Base-by-base conservation (phyloP, 2,888 invertebrate species). In the Cylloceria caligata region DNA sequence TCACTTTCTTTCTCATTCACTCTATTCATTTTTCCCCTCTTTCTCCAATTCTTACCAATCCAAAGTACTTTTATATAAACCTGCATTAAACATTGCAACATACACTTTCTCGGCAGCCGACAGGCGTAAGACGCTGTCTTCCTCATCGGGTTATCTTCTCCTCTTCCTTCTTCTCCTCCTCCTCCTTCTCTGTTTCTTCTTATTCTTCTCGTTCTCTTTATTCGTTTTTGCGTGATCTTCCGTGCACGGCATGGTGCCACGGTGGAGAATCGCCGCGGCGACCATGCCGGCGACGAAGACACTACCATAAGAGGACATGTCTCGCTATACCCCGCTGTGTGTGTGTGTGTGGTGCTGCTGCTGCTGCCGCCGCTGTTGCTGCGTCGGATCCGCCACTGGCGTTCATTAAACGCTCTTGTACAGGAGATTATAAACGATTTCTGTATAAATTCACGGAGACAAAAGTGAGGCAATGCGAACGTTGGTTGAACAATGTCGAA, bases 271-370 rank as follows among this genome's bases (percentile, higher is more conserved):
- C 82, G 75, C 45, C 60, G 60, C 42, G 64, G 64, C 68, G 64
- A 73, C 71, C 80, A 27, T 71, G 67, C 74, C 64, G 55, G 55
- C 78, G 81, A 85, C 85, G 88, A 90, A 88, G 90, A 90, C 88
- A 90, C 86, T 90, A 90, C 91, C 91, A 90, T 91, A 91, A 89
- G 91, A 88, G 90, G 90, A 88, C 90, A 91, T 91, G 90, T 89
- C 87, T 86, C 85, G 88, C 86, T 86, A 87, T 88, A 87, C 87
- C 60, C 68, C 85, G 72, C 71, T 64, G 65, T 67, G 80, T 19
- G 60, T 19, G 60, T 49, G 24, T 69, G 11, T 47, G 42, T 55
- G 62, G 83, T 49, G 55, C 62, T 57, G 82, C 79, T 16, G 64
- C 60, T 65, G 62, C 84, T 49, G 55, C 62, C 49, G 82, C 79